A percentile compares a stretch with the other conserved stretches of the same genome.
These are phyloP conservation scores for Eunapius fragilis DNA, from an alignment of 37 sponge, comb jelly and placozoan species.

Conservation along the genomic window DNA sequence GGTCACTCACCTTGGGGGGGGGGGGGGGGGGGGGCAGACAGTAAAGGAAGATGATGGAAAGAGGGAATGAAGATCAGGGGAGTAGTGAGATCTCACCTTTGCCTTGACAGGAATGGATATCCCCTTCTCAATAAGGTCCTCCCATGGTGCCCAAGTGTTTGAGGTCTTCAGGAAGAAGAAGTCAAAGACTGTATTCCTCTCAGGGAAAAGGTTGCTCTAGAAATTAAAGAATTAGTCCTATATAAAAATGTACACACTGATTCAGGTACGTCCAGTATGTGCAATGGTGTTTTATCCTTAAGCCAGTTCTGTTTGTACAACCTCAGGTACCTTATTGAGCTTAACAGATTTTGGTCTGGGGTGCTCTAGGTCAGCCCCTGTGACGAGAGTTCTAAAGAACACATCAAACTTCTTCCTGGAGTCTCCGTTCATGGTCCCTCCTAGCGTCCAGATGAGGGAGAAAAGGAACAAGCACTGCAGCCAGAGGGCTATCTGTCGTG, in stretches of 20 bases:
- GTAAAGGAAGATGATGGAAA: neutral
- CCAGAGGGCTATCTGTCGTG: slow-evolving; percentile 62
- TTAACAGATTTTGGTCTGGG: slow-evolving; percentile 91
- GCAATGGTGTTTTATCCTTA: neutral
- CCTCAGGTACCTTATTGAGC: slow-evolving; percentile 75
- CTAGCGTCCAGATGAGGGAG: slow-evolving; percentile 93
- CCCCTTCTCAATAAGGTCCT: slow-evolving; percentile 68
- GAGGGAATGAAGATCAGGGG: neutral
- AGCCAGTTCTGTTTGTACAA: neutral
- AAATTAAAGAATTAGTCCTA: neutral
- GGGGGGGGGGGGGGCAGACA: neutral
- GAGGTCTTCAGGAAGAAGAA: slow-evolving; percentile 76
- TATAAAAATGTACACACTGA: neutral
- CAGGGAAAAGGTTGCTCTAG: slow-evolving; percentile 88
- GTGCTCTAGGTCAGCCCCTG: slow-evolving; percentile 85
- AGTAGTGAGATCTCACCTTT: slow-evolving; percentile 44
- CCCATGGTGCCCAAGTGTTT: slow-evolving; percentile 83
- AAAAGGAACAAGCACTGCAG: slow-evolving; percentile 91
- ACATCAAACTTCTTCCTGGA: slow-evolving; percentile 92
- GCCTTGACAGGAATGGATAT: slow-evolving; percentile 64
- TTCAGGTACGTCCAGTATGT: neutral
- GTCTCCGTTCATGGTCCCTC: slow-evolving; percentile 87
- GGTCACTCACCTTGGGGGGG: slow-evolving; percentile 77
- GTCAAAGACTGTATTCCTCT: slow-evolving; percentile 89
- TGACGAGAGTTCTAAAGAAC: slow-evolving; percentile 90